Evolutionary conservation across 2,888 invertebrate species (phyloP), one percentile per base, ranked within the genome.

Genomic region (Drosophila neutralis): DNA sequence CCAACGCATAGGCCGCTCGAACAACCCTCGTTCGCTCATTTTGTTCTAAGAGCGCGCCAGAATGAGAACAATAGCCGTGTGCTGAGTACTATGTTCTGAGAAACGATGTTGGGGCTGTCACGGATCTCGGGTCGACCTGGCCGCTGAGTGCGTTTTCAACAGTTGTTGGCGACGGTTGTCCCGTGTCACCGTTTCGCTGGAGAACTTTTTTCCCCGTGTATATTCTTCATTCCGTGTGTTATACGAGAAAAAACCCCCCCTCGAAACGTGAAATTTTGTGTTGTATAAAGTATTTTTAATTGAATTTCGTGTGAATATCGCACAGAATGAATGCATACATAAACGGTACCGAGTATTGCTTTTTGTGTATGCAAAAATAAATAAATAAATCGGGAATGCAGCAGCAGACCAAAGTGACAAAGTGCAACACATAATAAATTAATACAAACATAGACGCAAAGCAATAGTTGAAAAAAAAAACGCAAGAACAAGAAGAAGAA

Each of bases 101-200:
- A 27, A 51, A 33, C 65, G 63, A 65, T 69, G 69, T 72, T 71
- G 70, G 73, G 80, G 74, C 74, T 74, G 74, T 64, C 70, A 69
- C 57, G 62, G 60, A 71, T 71, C 76, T 82, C 76, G 80, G 68
- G 42, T 68, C 82, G 76, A 69, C 60, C 73, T 83, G 69, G 52
- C 59, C 69, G 71, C 52, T 80, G 81, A 87, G 81, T 84, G 85
- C 78, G 77, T 80, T 77, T 85, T 89, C 78, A 80, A 83, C 89
- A 73, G 74, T 89, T 85, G 90, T 87, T 83, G 88, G 88, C 82
- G 78, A 70, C 83, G 87, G 89, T 87, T 82, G 82, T 76, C 73
- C 71, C 68, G 68, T 45, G 45, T 88, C 64, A 66, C 73, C 71
- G 75, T 62, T 18, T 58, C 78, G 69, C 67, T 69, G 72, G 65